These are phyloP conservation scores for Meliscaeva auricollis DNA, from an alignment of 2,888 invertebrate species.

Conservation along the genomic window DNA sequence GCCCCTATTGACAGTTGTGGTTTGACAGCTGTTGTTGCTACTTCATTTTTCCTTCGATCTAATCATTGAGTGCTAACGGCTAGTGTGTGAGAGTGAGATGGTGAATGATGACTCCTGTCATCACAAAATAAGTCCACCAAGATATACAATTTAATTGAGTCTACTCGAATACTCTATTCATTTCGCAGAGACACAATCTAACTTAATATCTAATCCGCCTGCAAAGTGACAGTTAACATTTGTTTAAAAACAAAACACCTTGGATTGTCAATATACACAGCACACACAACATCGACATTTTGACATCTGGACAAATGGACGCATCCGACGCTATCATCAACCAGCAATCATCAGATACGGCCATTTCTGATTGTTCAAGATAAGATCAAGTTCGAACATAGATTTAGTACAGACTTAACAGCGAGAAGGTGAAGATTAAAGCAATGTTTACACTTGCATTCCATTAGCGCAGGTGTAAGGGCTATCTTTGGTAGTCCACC, in stretches of 20 bases:
- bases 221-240: conserved; percentile 20
- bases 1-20: conserved; percentile 5
- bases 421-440: conserved; percentile 41
- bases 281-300: not conserved
- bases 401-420: conserved; percentile 45
- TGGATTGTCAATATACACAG: conserved; percentile 14
- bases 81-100: not conserved
- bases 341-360: conserved; percentile 27
- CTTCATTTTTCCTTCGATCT: conserved; percentile 4
- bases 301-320: conserved; percentile 42
- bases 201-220: conserved; percentile 10
- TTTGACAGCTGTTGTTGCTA: conserved; percentile 15
- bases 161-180: not conserved
- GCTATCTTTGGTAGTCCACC: conserved; percentile 69
- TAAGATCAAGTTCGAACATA: conserved; percentile 27
- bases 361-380: conserved; percentile 23
- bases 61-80: not conserved
- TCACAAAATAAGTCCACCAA: conserved; percentile 6
- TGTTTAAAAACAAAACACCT: conserved; percentile 13
- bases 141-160: not conserved
- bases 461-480: conserved; percentile 69
- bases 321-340: conserved; percentile 39
- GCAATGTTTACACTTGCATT: conserved; percentile 62
- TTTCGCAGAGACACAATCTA: conserved; percentile 22
- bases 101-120: conserved; percentile 41